phyloP scores from a whole-genome alignment of 1,140 invertebrate species.

The Diorhabda sublineata region DNA sequence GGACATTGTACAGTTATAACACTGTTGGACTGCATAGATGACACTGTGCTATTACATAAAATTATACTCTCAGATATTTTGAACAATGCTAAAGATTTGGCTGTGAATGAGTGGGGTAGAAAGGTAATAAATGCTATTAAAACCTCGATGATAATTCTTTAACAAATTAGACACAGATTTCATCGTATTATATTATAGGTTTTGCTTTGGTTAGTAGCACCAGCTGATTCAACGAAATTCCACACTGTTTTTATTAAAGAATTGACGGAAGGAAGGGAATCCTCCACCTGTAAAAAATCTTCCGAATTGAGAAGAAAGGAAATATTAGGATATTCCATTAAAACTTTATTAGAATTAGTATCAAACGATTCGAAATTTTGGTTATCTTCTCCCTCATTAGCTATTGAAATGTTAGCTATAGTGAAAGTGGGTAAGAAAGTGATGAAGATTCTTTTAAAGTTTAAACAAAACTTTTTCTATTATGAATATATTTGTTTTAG shows the following conservation, averaged over 20 bases:
- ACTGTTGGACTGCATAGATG: conserved; percentile 87
- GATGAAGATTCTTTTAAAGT: not conserved
- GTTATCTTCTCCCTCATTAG: conserved; percentile 64
- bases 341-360: conserved; percentile 61
- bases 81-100: conserved; percentile 66
- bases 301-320: conserved; percentile 66
- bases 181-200: conserved; percentile 43
- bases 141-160: not conserved
- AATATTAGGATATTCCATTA: conserved; percentile 63
- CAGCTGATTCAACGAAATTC: conserved; percentile 69
- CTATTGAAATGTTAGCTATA: conserved; percentile 67
- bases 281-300: conserved; percentile 77
- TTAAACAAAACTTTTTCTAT: not conserved
- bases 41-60: conserved; percentile 86
- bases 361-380: conserved; percentile 60
- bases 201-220: conserved; percentile 78
- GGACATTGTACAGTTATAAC: conserved; percentile 79
- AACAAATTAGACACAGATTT: not conserved
- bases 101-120: conserved; percentile 67
- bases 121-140: conserved; percentile 48
- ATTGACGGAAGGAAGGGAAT: conserved; percentile 68
- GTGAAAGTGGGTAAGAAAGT: conserved; percentile 54
- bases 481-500: conserved; percentile 20
- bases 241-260: conserved; percentile 67
- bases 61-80: conserved; percentile 71